Evolutionary conservation across 2,113 vertebrate species (phyloP), one percentile per base, ranked within the genome.

Genomic region (Propithecus coquereli): DNA sequence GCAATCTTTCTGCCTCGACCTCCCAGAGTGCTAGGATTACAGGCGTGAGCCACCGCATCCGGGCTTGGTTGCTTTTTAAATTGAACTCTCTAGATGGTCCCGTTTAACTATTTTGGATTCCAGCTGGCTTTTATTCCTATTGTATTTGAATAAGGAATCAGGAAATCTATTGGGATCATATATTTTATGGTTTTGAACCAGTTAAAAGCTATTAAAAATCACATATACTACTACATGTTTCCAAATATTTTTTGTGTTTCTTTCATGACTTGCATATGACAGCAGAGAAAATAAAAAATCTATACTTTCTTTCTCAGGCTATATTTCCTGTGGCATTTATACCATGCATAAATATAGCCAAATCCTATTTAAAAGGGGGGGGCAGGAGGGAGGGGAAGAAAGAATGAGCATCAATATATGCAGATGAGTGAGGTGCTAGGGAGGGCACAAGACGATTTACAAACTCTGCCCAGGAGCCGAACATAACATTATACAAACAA

Each of bases 91-190:
- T 91, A 30, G 43, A 54, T 50, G 59, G n/a, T 18, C 20, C 25
- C 27, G 0, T 37, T 18, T 66, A 6, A 79, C 79, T 30, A 52
- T 84, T 79, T 77, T 61, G 25, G 32, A 54, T 79, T 74, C 52
- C 14, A 70, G 0, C 13, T 82, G 63, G 37, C 86, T 96, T 94
- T 77, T 86, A 40, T 92, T 93, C 94, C 43, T 87, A 34, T 87
- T 80, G 43, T 70, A 50, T 73, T 93, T 89, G 80, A 80, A 74
- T 23, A 50, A 61, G 45, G 12, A 77, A 34, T 87, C 40, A 66
- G 66, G 45, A 50, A 91, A 57, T 93, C 63, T 91, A 1, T 63
- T 74, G 87, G 27, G 45, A 86, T 79, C 61, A 8, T 18, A 18
- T 74, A 22, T 54, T 54, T 61, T 74, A 13, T 89, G 40, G 34